Conservation (phyloP, 2,888 invertebrate genomes). For the Rhingia rostrata region DNA sequence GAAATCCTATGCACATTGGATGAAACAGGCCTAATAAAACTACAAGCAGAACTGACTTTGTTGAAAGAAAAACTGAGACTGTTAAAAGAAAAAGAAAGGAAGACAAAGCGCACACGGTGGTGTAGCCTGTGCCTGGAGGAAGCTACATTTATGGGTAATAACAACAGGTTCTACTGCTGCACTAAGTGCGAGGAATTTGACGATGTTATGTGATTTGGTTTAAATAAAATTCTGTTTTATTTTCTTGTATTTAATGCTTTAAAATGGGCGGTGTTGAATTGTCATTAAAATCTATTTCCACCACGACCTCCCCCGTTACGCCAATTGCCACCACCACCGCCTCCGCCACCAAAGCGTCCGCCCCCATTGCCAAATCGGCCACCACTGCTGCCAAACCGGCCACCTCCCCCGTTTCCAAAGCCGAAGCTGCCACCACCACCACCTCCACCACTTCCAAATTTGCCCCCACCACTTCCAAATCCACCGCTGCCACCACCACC, state of each 20-base stretch:
- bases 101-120: constrained; percentile 76
- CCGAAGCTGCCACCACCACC: constrained; percentile 69
- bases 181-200: constrained; percentile 56
- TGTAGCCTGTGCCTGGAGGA: constrained; percentile 75
- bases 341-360: not conserved
- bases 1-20: constrained; percentile 33
- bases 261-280: not conserved
- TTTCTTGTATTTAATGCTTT: not conserved
- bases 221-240: constrained; percentile 18
- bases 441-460: constrained; percentile 34
- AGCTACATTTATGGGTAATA: constrained; percentile 66
- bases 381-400: constrained; percentile 73
- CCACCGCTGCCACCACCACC: constrained; percentile 73
- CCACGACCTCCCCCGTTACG: not conserved
- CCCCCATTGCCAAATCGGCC: constrained; percentile 47
- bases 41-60: constrained; percentile 30
- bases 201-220: constrained; percentile 6
- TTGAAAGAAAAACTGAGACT: constrained; percentile 16
- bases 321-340: constrained; percentile 8
- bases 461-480: constrained; percentile 74
- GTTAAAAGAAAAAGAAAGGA: constrained; percentile 60
- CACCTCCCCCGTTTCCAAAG: constrained; percentile 26
- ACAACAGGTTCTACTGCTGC: constrained; percentile 42
- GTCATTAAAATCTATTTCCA: constrained; percentile 68
- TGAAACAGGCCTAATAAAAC: not conserved